Conservation (phyloP, 1,140 invertebrate species). For the Epicauta chinensis region DNA sequence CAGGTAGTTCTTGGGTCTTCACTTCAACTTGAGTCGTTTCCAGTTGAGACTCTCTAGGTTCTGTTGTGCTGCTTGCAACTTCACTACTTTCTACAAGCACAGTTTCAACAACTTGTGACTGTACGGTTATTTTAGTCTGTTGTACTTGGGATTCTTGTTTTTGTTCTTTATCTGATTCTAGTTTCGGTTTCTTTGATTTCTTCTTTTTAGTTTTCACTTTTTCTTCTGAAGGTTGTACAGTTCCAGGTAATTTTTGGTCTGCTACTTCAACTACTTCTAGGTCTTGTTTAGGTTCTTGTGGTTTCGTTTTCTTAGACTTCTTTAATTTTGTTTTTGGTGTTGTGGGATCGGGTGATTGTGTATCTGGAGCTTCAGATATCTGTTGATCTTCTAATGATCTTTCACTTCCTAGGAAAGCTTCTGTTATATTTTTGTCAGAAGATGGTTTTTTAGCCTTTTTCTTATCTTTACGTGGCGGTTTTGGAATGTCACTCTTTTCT, state of each 20-base stretch:
- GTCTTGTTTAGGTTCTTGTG: conserved; percentile 11
- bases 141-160: neutral
- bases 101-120: no score
- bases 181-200: conserved; percentile 11
- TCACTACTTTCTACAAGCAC: no score
- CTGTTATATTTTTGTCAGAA: no score
- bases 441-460: conserved; percentile 4
- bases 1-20: neutral
- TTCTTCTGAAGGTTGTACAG: neutral
- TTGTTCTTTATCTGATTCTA: neutral
- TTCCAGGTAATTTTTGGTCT: conserved; percentile 1
- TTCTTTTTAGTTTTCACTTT: conserved; percentile 8
- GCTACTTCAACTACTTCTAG: conserved; percentile 1
- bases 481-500: conserved; percentile 2
- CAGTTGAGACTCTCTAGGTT: no score
- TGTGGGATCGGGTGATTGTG: neutral
- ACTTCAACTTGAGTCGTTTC: no score
- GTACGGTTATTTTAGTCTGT: no score
- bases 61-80: neutral
- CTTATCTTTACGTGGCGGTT: neutral
- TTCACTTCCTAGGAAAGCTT: neutral
- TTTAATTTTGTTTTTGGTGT: conserved; percentile 8
- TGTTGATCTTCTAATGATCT: neutral
- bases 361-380: conserved; percentile 1
- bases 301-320: conserved; percentile 14